Evolutionary conservation across 1,140 invertebrate species (phyloP), one percentile per base, ranked within the genome.

Genomic region (Microplitis demolitor): DNA sequence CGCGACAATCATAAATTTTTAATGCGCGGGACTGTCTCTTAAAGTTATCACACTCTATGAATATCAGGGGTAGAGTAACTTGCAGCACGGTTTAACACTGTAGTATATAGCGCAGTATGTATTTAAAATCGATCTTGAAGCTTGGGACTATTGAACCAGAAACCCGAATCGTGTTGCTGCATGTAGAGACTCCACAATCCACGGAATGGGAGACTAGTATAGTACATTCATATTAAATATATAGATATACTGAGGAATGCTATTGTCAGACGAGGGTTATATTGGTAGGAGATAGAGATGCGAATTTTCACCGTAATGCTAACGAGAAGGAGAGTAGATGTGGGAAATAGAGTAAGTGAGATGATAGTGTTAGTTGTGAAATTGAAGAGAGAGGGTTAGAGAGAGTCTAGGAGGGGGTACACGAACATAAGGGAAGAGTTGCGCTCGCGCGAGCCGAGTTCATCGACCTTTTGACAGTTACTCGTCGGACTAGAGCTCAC

Each of bases 141-240:
- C 63, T 45, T 50, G 63, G 13, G 37, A 66, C 63, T 66, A 66
- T 66, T 66, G 63, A 66, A 66, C 63, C 63, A 66, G 37, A 66
- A 66, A 66, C 63, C 63, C 63, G 37, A 66, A 66, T 66, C n/a
- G 63, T 45, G 16, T 63, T 3, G 11, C 11, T 66, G 63, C 63
- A 66, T 9, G 14, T 63, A 63, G 37, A 50, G 14, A 11, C 56
- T 24, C 14, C 45, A 37, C 37, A 45, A 61, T 5, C 16, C 16
- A 31, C 24, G 60, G 33, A 45, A 62, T 11, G 35, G 60, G 34
- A 13, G 13, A 62, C 9, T 14, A 14, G 33, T 13, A 34, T 60
- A 33, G 16, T 60, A 34, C 31, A 34, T 45, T 45, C 39, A 45
- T 11, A 45, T 11, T 1, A 61, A 31, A 61, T 31, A 31, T 4